These are phyloP conservation scores for Syngnathus scovelli DNA, from an alignment of 2,113 vertebrate species.

Conservation along the genomic window DNA sequence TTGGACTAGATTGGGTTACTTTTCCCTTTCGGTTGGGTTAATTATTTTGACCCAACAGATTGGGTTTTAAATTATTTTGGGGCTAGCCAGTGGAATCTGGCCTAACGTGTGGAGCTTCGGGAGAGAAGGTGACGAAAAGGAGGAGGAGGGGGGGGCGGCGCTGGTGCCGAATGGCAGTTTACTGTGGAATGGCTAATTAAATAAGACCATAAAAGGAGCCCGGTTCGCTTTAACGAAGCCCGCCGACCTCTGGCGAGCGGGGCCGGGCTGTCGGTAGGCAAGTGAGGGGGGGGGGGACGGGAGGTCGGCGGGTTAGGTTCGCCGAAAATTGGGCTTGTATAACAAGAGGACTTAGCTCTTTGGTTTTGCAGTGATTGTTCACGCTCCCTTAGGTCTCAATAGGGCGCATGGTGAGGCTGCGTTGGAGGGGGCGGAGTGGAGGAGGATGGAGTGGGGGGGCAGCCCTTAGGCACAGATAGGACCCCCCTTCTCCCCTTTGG, in stretches of 20 bases:
- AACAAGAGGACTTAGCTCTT: constrained; percentile 86
- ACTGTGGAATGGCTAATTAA: constrained; percentile 77
- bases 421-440: constrained; percentile 46
- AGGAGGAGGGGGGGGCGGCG: background rate
- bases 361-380: constrained; percentile 85
- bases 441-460: constrained; percentile 10
- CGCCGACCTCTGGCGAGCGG: constrained; percentile 60
- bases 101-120: background rate
- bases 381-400: constrained; percentile 90
- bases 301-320: constrained; percentile 58
- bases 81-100: background rate
- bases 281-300: constrained; percentile 14
- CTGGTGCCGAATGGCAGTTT: constrained; percentile 61
- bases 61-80: no score
- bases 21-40: no score
- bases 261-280: constrained; percentile 28
- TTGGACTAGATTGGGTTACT: no score
- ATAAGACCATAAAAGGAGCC: constrained; percentile 73
- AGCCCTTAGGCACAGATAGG: constrained; percentile 61
- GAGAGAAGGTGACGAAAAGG: constrained; percentile 16
- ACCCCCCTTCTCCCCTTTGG: constrained; percentile 54
- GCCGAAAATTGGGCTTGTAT: constrained; percentile 81
- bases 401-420: constrained; percentile 78
- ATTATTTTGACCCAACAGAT: no score
- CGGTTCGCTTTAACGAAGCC: constrained; percentile 79